Percentiles rank a stretch among this genome's conserved stretches.
Evolutionary conservation across 2,113 vertebrate species (phyloP).

Genomic region (Laterallus jamaicensis): DNA sequence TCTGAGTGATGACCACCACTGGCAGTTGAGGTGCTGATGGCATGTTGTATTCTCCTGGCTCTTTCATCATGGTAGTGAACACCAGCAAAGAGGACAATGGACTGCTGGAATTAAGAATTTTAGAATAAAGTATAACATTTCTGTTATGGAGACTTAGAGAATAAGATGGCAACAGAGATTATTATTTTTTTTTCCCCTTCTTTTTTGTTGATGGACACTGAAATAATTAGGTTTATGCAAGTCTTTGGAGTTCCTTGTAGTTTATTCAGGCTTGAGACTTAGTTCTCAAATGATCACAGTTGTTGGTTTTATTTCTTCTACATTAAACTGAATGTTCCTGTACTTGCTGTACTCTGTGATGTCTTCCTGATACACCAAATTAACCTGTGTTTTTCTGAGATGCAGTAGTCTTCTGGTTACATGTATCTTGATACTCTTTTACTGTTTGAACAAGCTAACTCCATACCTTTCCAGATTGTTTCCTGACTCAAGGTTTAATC

Average conservation of each 20-base stretch:
- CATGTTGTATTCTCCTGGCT: neutral
- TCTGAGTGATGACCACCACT: neutral
- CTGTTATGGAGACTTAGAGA: neutral
- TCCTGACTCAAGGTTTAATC: neutral
- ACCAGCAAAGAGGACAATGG: neutral
- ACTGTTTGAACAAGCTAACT: neutral
- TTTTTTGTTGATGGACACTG: neutral
- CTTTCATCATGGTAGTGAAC: neutral
- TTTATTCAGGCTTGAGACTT: neutral
- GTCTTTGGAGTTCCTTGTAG: neutral
- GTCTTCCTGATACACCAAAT: neutral
- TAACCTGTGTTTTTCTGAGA: neutral
- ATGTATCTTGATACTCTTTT: neutral
- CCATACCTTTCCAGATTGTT: neutral
- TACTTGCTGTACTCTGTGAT: neutral
- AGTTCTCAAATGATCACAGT: neutral
- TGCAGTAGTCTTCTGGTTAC: neutral
- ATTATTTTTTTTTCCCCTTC: neutral
- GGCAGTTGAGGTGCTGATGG: neutral
- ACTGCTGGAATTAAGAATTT: neutral
- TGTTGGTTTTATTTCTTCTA: slow-evolving; percentile 3
- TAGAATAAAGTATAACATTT: neutral
- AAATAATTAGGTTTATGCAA: neutral
- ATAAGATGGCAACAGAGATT: neutral
- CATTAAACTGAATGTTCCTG: neutral